Evolutionary conservation across 1,140 invertebrate genomes (phyloP).

Genomic region (Drosophila fuyamai): DNA sequence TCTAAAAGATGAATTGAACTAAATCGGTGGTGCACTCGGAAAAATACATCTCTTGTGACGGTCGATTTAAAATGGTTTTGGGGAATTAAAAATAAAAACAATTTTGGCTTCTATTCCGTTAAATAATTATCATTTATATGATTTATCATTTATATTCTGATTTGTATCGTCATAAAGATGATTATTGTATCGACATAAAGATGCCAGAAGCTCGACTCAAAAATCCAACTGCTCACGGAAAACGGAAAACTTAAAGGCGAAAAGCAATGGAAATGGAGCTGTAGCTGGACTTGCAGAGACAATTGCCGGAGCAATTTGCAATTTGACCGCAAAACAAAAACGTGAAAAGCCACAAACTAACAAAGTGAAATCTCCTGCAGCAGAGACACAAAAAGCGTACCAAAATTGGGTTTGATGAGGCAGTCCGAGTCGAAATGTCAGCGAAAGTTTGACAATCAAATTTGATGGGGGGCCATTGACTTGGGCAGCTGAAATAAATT

Average conservation of each 20-base stretch:
- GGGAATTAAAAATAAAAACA: no score
- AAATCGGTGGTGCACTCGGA: slow-evolving; percentile 32
- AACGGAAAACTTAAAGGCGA: slow-evolving; percentile 24
- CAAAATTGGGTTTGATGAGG: slow-evolving; percentile 48
- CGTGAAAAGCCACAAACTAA: slow-evolving; percentile 45
- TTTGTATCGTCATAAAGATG: neutral
- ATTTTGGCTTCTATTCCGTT: neutral
- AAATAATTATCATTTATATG: no score
- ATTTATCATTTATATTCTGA: no score
- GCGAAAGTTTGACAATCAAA: slow-evolving; percentile 55
- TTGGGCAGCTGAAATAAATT: slow-evolving; percentile 38
- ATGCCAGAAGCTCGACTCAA: slow-evolving; percentile 60
- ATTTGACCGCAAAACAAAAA: slow-evolving; percentile 78
- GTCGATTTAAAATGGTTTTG: no score
- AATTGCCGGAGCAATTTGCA: slow-evolving; percentile 66
- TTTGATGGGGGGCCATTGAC: slow-evolving; percentile 47
- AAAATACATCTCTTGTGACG: neutral
- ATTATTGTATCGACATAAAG: slow-evolving; percentile 65
- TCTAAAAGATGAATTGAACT: slow-evolving; percentile 41
- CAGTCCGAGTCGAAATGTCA: slow-evolving; percentile 50
- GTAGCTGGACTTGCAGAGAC: slow-evolving; percentile 45
- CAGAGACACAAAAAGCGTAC: slow-evolving; percentile 51
- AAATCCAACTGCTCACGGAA: slow-evolving; percentile 42
- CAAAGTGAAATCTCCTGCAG: slow-evolving; percentile 64
- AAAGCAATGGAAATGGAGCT: slow-evolving; percentile 27